Evolutionary conservation across 35 echinoderm and acorn worm genomes (phyloP).

Genomic region (Apostichopus parvimensis): DNA sequence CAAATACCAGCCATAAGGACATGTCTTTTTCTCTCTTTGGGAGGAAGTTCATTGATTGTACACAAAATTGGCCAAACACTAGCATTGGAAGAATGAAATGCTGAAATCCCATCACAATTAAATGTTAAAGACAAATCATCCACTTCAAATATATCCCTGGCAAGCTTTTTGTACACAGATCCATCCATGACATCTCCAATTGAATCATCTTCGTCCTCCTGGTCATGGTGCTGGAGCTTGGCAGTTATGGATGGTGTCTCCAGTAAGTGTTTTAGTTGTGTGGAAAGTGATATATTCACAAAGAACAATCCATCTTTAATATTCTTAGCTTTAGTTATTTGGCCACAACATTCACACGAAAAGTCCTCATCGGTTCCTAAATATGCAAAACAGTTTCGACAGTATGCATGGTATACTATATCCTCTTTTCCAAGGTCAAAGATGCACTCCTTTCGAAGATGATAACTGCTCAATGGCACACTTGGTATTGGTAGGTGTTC

Average conservation of each 20-base stretch:
- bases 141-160: neutral
- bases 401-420: slow-evolving; percentile 22
- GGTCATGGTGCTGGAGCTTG: neutral
- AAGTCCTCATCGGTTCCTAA: neutral
- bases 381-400: neutral
- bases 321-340: neutral
- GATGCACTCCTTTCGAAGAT: slow-evolving; percentile 5
- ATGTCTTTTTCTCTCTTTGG: slow-evolving; percentile 33
- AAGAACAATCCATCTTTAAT: neutral
- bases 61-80: slow-evolving; percentile 55
- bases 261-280: neutral
- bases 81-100: slow-evolving; percentile 5
- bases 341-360: neutral
- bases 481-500: neutral
- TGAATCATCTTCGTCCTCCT: neutral
- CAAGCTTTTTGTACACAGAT: neutral
- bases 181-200: neutral
- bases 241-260: neutral
- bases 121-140: slow-evolving; percentile 27
- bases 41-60: slow-evolving; percentile 42
- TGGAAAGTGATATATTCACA: neutral
- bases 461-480: slow-evolving; percentile 1
- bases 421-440: neutral
- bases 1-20: slow-evolving; percentile 40
- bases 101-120: slow-evolving; percentile 43